These are phyloP conservation scores for Pollenia amentaria DNA, from an alignment of 2,888 invertebrate genomes.

Conservation along the genomic window DNA sequence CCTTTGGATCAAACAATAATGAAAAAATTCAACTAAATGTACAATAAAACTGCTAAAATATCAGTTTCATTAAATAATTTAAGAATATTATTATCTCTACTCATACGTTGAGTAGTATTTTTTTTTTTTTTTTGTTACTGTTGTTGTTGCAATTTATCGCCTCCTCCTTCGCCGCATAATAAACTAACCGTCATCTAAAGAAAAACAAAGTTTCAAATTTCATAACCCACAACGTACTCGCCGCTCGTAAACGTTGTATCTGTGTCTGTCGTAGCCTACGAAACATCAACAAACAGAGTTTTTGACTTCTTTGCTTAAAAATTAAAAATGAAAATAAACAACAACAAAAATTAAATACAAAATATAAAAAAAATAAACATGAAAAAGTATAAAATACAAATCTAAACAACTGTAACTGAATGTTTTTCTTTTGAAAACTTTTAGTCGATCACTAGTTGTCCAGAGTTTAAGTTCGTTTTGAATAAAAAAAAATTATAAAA, in stretches of 20 bases:
- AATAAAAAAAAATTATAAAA: conserved; percentile 47
- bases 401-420: conserved; percentile 57
- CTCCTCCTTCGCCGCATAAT: not conserved
- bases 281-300: conserved; percentile 54
- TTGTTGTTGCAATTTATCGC: conserved; percentile 10
- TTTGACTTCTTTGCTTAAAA: conserved; percentile 63
- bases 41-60: conserved; percentile 41
- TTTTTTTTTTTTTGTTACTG: not conserved
- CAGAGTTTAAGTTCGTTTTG: conserved; percentile 69
- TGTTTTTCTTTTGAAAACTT: conserved; percentile 58
- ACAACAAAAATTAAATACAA: conserved; percentile 28
- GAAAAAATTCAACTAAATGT: not conserved
- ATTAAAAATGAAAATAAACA: conserved; percentile 29
- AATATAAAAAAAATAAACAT: conserved; percentile 14
- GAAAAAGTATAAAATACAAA: conserved; percentile 48
- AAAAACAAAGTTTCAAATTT: conserved; percentile 28
- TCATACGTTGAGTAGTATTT: conserved; percentile 18
- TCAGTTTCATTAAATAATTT: conserved; percentile 38
- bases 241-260: conserved; percentile 5
- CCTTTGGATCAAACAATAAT: not conserved
- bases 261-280: not conserved
- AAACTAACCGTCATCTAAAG: not conserved
- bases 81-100: conserved; percentile 10
- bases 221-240: not conserved
- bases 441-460: conserved; percentile 70